Conservation (phyloP, 1,140 invertebrate species). For the Micrasema longulum region DNA sequence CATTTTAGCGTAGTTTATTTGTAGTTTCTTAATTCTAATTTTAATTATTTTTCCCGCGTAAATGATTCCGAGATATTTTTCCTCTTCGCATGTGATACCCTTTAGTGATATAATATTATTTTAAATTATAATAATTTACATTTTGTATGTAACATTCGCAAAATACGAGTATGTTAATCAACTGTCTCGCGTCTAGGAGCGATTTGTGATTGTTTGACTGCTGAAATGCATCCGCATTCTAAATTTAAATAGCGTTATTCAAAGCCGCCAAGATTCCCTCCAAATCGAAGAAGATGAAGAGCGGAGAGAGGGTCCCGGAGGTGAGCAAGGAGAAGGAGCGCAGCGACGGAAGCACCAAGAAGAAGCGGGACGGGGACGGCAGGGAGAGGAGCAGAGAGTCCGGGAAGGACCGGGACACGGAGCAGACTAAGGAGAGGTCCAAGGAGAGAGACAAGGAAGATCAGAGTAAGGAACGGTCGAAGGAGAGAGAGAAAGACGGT, state of each 20-base stretch:
- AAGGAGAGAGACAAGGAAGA: slow-evolving; percentile 24
- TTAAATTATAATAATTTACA: slow-evolving; percentile 12
- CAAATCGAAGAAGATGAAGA: slow-evolving; percentile 50
- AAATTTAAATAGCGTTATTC: slow-evolving; percentile 12
- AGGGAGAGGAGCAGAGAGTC: slow-evolving; percentile 40
- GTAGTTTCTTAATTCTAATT: slow-evolving; percentile 18
- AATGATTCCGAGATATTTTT: slow-evolving; percentile 1
- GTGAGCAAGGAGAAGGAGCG: slow-evolving; percentile 13
- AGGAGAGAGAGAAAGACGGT: slow-evolving; percentile 55
- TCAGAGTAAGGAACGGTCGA: slow-evolving; percentile 18
- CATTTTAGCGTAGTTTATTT: slow-evolving; percentile 24
- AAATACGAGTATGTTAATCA: slow-evolving; percentile 12
- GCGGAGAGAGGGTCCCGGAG: slow-evolving; percentile 26
- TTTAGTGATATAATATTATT: background rate
- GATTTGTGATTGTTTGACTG: slow-evolving; percentile 12
- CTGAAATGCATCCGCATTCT: slow-evolving; percentile 29
- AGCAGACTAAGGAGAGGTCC: slow-evolving; percentile 6
- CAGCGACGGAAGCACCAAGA: slow-evolving; percentile 14
- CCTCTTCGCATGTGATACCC: slow-evolving; percentile 10
- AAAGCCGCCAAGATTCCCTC: slow-evolving; percentile 49
- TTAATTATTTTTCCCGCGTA: slow-evolving; percentile 12
- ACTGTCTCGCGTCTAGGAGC: background rate
- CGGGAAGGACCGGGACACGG: slow-evolving; percentile 17
- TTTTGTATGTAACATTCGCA: background rate
- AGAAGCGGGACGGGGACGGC: slow-evolving; percentile 38